phyloP scores from a whole-genome alignment of 2,113 vertebrate species.

The Alexandromys fortis region DNA sequence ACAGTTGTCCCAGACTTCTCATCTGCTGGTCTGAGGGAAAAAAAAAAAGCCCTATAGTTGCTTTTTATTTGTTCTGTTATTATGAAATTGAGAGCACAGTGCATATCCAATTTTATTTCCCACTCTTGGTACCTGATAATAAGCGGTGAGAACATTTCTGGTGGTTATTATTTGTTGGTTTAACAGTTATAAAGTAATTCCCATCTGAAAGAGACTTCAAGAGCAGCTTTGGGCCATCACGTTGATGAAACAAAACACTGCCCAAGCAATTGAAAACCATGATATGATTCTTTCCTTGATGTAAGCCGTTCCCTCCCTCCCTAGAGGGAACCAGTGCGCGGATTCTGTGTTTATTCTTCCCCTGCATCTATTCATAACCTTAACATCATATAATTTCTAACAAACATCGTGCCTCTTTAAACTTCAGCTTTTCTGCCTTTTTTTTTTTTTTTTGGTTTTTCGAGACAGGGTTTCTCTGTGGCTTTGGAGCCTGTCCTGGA shows the following conservation, averaged over 20 bases:
- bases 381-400: neutral
- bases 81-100: neutral
- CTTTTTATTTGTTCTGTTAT: neutral
- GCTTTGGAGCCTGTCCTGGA: no score
- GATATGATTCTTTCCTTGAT: neutral
- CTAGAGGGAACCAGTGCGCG: neutral
- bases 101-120: neutral
- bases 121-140: neutral
- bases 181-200: conserved; percentile 13
- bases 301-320: neutral
- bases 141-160: neutral
- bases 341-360: neutral
- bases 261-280: neutral
- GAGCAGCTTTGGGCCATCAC: neutral
- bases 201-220: neutral
- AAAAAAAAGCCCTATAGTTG: neutral
- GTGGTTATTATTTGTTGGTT: neutral
- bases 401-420: neutral
- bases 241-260: neutral
- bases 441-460: neutral
- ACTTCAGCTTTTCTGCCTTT: neutral
- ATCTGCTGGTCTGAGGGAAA: neutral
- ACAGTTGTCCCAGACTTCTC: neutral
- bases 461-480: no score
- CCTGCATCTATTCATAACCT: neutral